Evolutionary conservation across 2,888 invertebrate genomes (phyloP).

Genomic region (Zaprionus bogoriensis): DNA sequence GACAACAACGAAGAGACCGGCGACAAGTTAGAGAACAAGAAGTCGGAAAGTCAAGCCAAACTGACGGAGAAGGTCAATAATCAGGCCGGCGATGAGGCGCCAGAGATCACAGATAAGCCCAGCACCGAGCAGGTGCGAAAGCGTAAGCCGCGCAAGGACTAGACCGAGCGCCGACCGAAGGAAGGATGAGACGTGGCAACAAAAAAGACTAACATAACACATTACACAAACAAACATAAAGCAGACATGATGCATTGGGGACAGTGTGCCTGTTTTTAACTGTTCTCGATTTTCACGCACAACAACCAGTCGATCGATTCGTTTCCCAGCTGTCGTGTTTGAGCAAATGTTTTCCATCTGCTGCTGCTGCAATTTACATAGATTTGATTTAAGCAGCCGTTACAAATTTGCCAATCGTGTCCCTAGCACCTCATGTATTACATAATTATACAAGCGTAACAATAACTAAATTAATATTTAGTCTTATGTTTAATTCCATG

Average conservation of each 20-base stretch:
- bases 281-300: conserved; percentile 47
- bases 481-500: conserved; percentile 36
- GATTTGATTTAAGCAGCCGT: conserved; percentile 29
- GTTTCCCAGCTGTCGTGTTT: conserved; percentile 22
- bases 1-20: conserved; percentile 42
- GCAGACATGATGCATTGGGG: conserved; percentile 22
- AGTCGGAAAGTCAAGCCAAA: conserved; percentile 57
- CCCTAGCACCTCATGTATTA: conserved; percentile 59
- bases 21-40: conserved; percentile 46
- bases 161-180: conserved; percentile 81
- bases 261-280: conserved; percentile 33
- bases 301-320: conserved; percentile 37
- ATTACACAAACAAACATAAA: conserved; percentile 24
- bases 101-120: conserved; percentile 40
- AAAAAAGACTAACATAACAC: conserved; percentile 60
- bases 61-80: too few relatives aligned
- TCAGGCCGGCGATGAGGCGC: conserved; percentile 41
- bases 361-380: conserved; percentile 10
- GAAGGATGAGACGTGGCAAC: conserved; percentile 40
- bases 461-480: conserved; percentile 57
- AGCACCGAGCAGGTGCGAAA: conserved; percentile 85
- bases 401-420: conserved; percentile 28
- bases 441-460: conserved; percentile 50
- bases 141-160: conserved; percentile 89
- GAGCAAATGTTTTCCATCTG: conserved; percentile 22